These are phyloP conservation scores for Mythimna lalbum DNA, from an alignment of 2,888 invertebrate species.

Conservation along the genomic window DNA sequence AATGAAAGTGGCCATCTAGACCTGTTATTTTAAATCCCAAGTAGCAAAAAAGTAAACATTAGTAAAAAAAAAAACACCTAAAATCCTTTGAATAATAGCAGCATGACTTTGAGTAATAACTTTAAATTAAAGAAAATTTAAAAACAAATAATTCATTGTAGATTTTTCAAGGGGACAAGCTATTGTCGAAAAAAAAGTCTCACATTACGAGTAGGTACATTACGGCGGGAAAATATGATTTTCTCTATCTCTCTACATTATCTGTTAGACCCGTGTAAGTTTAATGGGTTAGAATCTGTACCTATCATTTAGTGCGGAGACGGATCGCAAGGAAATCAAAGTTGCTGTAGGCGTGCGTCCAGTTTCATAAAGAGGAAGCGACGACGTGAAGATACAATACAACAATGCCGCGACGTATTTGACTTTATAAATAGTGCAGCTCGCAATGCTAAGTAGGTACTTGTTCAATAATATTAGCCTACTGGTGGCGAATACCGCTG, in stretches of 20 bases:
- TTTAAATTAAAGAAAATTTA: too few relatives aligned
- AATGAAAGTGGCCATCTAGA: not conserved
- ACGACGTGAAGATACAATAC: slow-evolving; percentile 82
- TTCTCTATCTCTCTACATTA: not conserved
- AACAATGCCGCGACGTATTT: slow-evolving; percentile 86
- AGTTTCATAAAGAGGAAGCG: slow-evolving; percentile 83
- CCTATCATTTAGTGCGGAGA: slow-evolving; percentile 63
- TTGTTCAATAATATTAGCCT: slow-evolving; percentile 67
- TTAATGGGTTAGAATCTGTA: slow-evolving; percentile 32
- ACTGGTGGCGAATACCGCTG: slow-evolving; percentile 47
- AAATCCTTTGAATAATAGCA: too few relatives aligned
- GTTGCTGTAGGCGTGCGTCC: slow-evolving; percentile 76
- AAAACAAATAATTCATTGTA: too few relatives aligned
- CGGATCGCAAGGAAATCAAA: slow-evolving; percentile 77
- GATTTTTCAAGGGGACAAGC: too few relatives aligned
- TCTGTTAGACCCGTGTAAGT: not conserved
- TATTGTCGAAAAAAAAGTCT: too few relatives aligned
- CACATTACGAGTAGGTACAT: too few relatives aligned
- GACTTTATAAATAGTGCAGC: slow-evolving; percentile 88
- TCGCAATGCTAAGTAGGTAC: slow-evolving; percentile 73
- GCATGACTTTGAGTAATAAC: too few relatives aligned
- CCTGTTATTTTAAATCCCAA: not conserved
- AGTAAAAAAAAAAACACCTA: too few relatives aligned
- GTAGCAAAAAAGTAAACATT: too few relatives aligned
- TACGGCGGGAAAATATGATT: slow-evolving; percentile 2